Percentiles rank a stretch among this genome's conserved stretches.
These are phyloP conservation scores for Mercenaria mercenaria DNA, from an alignment of 1,140 invertebrate species.

Conservation along the genomic window DNA sequence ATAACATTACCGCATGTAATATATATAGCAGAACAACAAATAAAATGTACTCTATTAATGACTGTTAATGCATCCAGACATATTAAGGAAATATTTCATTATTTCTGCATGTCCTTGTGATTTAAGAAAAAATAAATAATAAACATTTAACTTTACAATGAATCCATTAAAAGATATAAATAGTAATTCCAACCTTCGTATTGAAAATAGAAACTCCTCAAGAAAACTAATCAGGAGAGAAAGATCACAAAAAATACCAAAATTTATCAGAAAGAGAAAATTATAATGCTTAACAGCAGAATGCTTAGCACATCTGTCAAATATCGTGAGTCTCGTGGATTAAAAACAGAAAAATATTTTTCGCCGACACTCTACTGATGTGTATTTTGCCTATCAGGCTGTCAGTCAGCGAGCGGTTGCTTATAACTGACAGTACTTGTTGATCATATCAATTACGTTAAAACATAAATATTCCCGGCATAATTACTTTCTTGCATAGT, in stretches of 20 bases:
- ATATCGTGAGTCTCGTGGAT: slow-evolving; percentile 1
- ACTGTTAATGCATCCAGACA: too few relatives aligned
- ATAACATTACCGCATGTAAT: too few relatives aligned
- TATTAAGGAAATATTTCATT: too few relatives aligned
- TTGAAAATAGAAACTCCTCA: neutral
- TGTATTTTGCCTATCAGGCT: slow-evolving; percentile 22
- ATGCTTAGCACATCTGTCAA: slow-evolving; percentile 8
- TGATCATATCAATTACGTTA: slow-evolving; percentile 53
- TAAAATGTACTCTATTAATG: too few relatives aligned
- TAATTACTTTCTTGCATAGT: slow-evolving; percentile 43
- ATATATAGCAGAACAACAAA: too few relatives aligned
- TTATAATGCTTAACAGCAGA: slow-evolving; percentile 6
- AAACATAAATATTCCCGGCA: slow-evolving; percentile 44
- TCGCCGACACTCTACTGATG: slow-evolving; percentile 4
- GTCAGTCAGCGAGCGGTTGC: neutral
- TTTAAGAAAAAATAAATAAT: too few relatives aligned
- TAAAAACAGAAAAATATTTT: neutral
- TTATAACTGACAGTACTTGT: slow-evolving; percentile 36
- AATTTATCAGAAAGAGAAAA: slow-evolving; percentile 21
- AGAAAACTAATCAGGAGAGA: neutral
- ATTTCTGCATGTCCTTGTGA: too few relatives aligned
- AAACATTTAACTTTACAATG: too few relatives aligned
- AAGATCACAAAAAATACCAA: neutral
- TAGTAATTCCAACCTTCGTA: neutral
- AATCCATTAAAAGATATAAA: neutral